Evolutionary conservation across 1,140 invertebrate genomes (phyloP), one percentile per base, ranked within the genome.

Genomic region (Yoshiicerus persimilis): DNA sequence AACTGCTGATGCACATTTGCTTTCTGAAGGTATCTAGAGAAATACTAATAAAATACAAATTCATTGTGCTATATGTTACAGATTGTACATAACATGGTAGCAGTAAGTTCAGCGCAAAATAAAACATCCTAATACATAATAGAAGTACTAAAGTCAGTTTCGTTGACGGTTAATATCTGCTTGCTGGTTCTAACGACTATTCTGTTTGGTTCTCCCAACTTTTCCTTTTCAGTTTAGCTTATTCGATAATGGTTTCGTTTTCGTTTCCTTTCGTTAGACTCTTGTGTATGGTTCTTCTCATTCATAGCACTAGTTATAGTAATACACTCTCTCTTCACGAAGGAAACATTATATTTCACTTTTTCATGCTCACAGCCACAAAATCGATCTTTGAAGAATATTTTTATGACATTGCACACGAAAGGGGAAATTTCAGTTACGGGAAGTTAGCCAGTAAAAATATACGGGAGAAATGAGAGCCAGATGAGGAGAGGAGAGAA

Each of bases 351-450:
- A 80, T 0, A 20, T 25, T 66, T 66, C 75, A 10, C 30, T 16
- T 36, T 23, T 77, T 36, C 32, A 70, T 75, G 10, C 27, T 75
- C 32, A 8, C 23, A 36, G 20, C 75, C 34, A 23, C 13, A 36
- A 32, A 38, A 80, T 80, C 75, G 75, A 80, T 80, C 75, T 13
- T 23, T 16, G 34, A 80, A 80, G 75, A 80, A 80, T 80, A 80
- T 80, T 80, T 80, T 80, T 80, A 80, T 80, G 75, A 80, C 32
- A 80, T 80, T 38, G n/a, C 75, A 38, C 32, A 80, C 16, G 75
- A 38, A 38, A 80, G 75, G 32, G 75, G 32, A 80, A 36, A 80
- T 80, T 80, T 80, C 34, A 80, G 32, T 80, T n/a, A 34, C 30
- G 34, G 30, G 75, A 38, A 80, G 34, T 38, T 80, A 80, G 34